These are phyloP conservation scores for Alligator mississippiensis DNA, from an alignment of 2,113 vertebrate genomes.

Conservation along the genomic window DNA sequence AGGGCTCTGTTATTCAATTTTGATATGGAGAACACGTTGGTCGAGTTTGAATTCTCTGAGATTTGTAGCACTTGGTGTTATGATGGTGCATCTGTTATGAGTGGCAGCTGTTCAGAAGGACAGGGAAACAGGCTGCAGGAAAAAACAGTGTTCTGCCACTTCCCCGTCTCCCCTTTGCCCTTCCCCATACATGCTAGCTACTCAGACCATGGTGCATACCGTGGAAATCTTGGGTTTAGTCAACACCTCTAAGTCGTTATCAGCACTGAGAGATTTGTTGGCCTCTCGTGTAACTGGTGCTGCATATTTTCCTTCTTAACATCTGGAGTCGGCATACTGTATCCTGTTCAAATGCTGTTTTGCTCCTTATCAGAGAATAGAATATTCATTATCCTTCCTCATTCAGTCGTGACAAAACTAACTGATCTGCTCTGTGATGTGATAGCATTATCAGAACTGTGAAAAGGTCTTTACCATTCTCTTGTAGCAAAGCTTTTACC, in stretches of 20 bases:
- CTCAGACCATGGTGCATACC: accelerated
- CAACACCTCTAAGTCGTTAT: not conserved
- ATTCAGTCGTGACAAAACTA: not conserved
- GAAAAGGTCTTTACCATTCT: not conserved
- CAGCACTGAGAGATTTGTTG: not conserved
- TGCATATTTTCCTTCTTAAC: not conserved
- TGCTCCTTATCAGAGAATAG: not conserved
- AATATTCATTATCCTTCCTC: accelerated
- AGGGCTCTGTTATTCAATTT: not conserved
- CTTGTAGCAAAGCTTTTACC: not conserved
- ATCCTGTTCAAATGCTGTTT: not conserved
- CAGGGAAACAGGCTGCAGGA: not conserved
- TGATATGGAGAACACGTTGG: not conserved
- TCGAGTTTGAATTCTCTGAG: not conserved
- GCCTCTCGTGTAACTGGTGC: not conserved
- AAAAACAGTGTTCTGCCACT: not conserved
- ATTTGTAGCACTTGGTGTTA: not conserved
- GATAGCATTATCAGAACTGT: not conserved
- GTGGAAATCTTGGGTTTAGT: accelerated
- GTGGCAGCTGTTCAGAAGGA: too few species aligned
- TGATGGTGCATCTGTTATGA: not conserved
- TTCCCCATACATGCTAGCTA: accelerated
- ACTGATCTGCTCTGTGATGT: not conserved
- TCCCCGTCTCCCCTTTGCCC: accelerated
- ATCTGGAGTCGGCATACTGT: not conserved